These are phyloP conservation scores for Cepaea nemoralis DNA, from an alignment of 1,140 invertebrate species.

Conservation along the genomic window DNA sequence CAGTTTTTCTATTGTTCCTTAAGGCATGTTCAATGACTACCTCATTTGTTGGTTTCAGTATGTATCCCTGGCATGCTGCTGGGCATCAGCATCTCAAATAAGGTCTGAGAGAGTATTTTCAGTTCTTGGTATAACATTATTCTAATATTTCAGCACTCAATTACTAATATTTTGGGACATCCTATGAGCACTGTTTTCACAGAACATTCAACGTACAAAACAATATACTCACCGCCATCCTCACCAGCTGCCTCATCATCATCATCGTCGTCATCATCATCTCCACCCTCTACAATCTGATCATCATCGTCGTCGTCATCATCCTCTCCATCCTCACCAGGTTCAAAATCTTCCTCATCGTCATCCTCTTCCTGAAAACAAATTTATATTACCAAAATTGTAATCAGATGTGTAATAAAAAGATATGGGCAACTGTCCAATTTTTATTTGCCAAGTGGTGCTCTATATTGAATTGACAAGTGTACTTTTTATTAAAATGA, in stretches of 20 bases:
- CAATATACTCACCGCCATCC: conserved; percentile 33
- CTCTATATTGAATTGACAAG: background rate
- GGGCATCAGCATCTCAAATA: no score
- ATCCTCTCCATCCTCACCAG: conserved; percentile 46
- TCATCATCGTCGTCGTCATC: conserved; percentile 49
- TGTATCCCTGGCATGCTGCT: no score
- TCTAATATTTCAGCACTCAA: background rate
- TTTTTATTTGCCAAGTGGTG: background rate
- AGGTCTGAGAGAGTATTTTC: background rate
- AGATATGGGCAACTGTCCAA: background rate
- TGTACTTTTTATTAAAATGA: no score
- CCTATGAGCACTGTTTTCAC: background rate
- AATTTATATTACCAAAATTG: conserved; percentile 7
- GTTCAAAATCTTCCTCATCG: conserved; percentile 68
- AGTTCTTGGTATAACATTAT: background rate
- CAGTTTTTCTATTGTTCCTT: no score
- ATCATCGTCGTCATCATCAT: conserved; percentile 40
- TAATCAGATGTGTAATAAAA: no score
- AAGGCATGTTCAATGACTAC: no score
- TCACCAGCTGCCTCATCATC: conserved; percentile 39
- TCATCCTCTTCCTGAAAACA: conserved; percentile 59
- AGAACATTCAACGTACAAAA: background rate
- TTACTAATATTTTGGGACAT: background rate
- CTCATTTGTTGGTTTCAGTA: no score
- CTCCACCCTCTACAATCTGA: conserved; percentile 34